These are phyloP conservation scores for Actenoides lindsayi DNA, from an alignment of 2,113 vertebrate genomes.

Conservation along the genomic window DNA sequence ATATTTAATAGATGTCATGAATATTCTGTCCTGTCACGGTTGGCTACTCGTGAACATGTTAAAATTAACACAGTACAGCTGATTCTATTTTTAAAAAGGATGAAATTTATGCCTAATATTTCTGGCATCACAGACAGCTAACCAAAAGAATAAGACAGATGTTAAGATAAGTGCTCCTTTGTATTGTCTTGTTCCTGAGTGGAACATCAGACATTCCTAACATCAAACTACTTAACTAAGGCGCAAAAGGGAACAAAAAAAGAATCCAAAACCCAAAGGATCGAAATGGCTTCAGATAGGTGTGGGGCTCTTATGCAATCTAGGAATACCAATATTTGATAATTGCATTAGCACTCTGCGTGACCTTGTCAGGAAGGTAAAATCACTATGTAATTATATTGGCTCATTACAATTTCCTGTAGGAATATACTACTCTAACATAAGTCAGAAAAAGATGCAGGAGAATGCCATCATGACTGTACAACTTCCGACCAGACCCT, in stretches of 20 bases:
- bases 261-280: background rate
- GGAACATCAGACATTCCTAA: background rate
- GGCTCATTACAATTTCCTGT: slow-evolving; percentile 45
- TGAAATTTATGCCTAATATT: background rate
- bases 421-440: background rate
- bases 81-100: slow-evolving; percentile 27
- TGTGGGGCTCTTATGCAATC: background rate
- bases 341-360: slow-evolving; percentile 42
- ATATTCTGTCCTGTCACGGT: background rate
- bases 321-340: background rate
- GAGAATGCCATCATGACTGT: background rate
- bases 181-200: slow-evolving; percentile 6
- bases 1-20: background rate
- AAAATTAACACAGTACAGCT: slow-evolving; percentile 19
- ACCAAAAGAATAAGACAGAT: background rate
- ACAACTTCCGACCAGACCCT: background rate
- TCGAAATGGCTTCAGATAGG: background rate
- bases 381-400: slow-evolving; percentile 33
- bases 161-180: slow-evolving; percentile 20
- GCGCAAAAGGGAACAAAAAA: background rate
- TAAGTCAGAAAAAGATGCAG: background rate
- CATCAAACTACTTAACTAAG: background rate
- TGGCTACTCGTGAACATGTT: slow-evolving; percentile 21
- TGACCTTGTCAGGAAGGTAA: slow-evolving; percentile 49
- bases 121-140: background rate